Evolutionary conservation across 2,888 invertebrate species (phyloP), one percentile per base, ranked within the genome.

Genomic region (Platerodrilus igneus): DNA sequence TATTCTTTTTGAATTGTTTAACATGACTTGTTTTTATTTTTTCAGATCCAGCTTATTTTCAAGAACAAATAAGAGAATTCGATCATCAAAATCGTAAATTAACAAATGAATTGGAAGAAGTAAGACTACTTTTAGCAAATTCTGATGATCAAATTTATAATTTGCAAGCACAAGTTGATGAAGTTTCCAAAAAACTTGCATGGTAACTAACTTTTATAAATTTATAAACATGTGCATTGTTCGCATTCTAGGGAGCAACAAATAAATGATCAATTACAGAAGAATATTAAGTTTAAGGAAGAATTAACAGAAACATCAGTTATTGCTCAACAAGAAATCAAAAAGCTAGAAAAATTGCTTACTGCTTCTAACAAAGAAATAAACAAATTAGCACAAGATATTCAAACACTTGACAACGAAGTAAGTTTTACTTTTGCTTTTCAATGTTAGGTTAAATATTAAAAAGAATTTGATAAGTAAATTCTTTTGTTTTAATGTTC

Each of bases 91-190:
- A 60, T 28, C 46, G 36, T 17, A 59, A 59, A 49, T 38, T 52
- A n/a, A 30, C 41, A 3, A 44, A 44, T 23, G 60, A 61, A 37
- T 33, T 58, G 37, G 41, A 41, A 5, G 32, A 51, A 20, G 47
- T 54, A 2, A 55, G 52, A 37, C 29, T 47, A n/a, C 62, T 62
- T 29, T 45, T 62, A 11, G 23, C 50, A 14, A 33, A 32, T 15
- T 45, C 48, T 3, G 62, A 63, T 43, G 62, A 63, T 22, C 53
- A 57, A 41, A 61, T 58, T 39, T 59, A 59, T 30, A 28, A 37
- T 6, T 42, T 63, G 15, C 56, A 58, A 20, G 37, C 41, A 7
- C 55, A 63, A 28, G 41, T 60, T 17, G 50, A 56, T 3, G 49
- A 46, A 27, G 21, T 53, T 20, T 52, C 51, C 26, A 52, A 51